phyloP scores from a whole-genome alignment of 2,888 invertebrate genomes.

The Thalpophila matura region DNA sequence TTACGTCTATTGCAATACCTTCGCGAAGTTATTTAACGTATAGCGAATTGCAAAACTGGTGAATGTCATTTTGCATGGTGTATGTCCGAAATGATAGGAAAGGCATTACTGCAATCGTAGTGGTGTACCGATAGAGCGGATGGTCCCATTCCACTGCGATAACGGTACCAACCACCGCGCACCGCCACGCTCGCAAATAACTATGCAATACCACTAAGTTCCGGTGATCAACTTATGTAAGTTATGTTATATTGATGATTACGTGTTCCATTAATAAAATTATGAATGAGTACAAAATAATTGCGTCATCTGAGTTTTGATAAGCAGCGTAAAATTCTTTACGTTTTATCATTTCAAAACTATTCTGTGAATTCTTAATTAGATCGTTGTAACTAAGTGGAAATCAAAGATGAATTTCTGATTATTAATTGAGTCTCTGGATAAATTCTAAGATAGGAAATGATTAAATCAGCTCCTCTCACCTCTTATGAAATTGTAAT shows the following conservation, averaged over 20 bases:
- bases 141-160: slow-evolving; percentile 84
- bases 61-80: slow-evolving; percentile 64
- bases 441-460: neutral
- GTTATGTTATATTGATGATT: slow-evolving; percentile 34
- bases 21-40: slow-evolving; percentile 48
- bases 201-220: slow-evolving; percentile 61
- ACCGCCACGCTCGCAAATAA: slow-evolving; percentile 78
- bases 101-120: slow-evolving; percentile 61
- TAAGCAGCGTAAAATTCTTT: neutral
- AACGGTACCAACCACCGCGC: slow-evolving; percentile 80
- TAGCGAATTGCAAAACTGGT: slow-evolving; percentile 60
- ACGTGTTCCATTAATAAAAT: slow-evolving; percentile 28
- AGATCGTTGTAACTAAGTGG: neutral
- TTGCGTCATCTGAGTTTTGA: slow-evolving; percentile 10
- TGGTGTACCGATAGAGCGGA: slow-evolving; percentile 82
- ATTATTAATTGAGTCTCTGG: neutral
- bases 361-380: neutral
- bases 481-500: slow-evolving; percentile 28
- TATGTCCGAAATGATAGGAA: slow-evolving; percentile 69
- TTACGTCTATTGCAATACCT: slow-evolving; percentile 43
- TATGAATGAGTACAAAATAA: slow-evolving; percentile 25
- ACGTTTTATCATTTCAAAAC: neutral
- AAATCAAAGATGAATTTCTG: neutral
- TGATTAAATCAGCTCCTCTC: neutral
- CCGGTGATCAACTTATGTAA: slow-evolving; percentile 53